Percentiles rank a stretch among this genome's conserved stretches.
Evolutionary conservation across 2,113 vertebrate genomes (phyloP).

Genomic region (Apeltes quadracus): DNA sequence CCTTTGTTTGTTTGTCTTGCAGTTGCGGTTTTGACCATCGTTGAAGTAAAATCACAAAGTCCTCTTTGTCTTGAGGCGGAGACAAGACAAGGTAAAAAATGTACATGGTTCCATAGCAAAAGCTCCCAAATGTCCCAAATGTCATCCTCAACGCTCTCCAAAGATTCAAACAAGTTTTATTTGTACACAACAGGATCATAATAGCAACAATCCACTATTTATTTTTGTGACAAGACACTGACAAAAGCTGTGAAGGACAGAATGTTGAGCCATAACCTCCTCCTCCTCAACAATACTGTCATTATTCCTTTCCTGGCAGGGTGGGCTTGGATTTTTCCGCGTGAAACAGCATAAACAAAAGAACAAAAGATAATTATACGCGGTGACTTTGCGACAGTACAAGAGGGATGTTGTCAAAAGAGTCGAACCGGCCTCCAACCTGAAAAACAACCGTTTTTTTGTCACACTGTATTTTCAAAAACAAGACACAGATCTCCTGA

Average conservation of each 20-base stretch:
- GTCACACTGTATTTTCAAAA: slow-evolving; percentile 18
- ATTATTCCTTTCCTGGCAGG: slow-evolving; percentile 67
- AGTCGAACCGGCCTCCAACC: background rate
- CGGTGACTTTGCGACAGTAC: slow-evolving; percentile 26
- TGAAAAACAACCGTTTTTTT: slow-evolving; percentile 12
- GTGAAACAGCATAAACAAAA: slow-evolving; percentile 65
- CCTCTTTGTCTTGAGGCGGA: background rate
- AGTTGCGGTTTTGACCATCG: background rate
- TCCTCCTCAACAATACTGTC: slow-evolving; percentile 67
- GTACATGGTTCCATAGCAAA: background rate
- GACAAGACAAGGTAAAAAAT: background rate
- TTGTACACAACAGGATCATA: background rate
- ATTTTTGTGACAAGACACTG: background rate
- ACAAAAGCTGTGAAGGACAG: slow-evolving; percentile 33
- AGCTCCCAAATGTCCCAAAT: background rate
- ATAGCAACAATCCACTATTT: background rate
- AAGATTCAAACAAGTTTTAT: background rate
- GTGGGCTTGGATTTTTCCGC: slow-evolving; percentile 75
- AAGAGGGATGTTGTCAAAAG: slow-evolving; percentile 28
- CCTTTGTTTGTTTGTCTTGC: background rate
- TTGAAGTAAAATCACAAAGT: background rate
- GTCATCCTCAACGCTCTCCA: background rate
- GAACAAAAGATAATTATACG: slow-evolving; percentile 68
- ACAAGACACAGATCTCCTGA: slow-evolving; percentile 9
- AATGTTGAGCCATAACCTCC: slow-evolving; percentile 45